Conservation (phyloP, 92 coral and sea anemone species). For the Hydrozoanthus gracilis region DNA sequence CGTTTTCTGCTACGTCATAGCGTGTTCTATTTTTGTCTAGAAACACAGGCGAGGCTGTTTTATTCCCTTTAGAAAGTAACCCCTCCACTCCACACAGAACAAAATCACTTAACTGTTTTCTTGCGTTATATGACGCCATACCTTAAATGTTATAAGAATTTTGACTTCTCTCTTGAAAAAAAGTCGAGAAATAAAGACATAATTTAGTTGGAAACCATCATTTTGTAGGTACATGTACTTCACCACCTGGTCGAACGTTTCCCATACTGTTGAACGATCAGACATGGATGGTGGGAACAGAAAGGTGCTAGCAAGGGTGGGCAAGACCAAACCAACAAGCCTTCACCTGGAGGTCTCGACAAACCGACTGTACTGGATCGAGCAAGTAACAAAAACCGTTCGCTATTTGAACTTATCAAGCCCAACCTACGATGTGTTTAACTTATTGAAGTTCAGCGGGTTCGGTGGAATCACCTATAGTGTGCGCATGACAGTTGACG, state of each 20-base stretch:
- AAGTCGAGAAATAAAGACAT: background rate
- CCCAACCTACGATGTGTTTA: background rate
- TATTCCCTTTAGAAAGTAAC: too few relatives aligned
- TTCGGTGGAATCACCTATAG: background rate
- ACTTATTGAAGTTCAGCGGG: conserved; percentile 1
- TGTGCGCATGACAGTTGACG: conserved; percentile 28
- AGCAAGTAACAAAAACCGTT: conserved; percentile 19
- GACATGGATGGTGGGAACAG: conserved; percentile 67
- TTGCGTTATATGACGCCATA: too few relatives aligned
- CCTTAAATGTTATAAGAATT: too few relatives aligned
- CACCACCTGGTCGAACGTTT: conserved; percentile 7
- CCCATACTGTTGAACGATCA: conserved; percentile 50
- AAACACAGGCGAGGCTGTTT: too few relatives aligned
- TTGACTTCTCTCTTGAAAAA: too few relatives aligned
- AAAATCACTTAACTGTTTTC: too few relatives aligned
- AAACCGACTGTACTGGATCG: conserved; percentile 65
- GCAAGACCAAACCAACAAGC: conserved; percentile 38
- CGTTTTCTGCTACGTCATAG: too few relatives aligned
- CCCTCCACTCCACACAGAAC: too few relatives aligned
- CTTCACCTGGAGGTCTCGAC: conserved; percentile 50
- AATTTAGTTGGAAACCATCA: background rate
- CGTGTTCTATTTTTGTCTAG: too few relatives aligned
- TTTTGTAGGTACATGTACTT: conserved; percentile 17
- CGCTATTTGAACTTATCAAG: conserved; percentile 35
- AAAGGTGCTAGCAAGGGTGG: conserved; percentile 5